Conservation (phyloP, 2,888 invertebrate species). For the Hydrotaea diabolus region DNA sequence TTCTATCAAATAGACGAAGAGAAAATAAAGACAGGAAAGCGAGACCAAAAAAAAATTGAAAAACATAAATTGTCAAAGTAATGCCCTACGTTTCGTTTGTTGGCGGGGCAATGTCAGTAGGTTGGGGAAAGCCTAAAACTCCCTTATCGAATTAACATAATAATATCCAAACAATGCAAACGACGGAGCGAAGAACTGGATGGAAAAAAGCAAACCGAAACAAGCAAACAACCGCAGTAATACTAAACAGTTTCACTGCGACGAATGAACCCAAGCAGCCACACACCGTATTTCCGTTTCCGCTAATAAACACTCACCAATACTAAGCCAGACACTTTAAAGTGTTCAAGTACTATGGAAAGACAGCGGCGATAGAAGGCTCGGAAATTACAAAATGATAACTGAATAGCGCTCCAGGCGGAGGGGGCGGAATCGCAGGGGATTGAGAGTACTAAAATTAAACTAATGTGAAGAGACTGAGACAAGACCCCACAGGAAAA, state of each 20-base stretch:
- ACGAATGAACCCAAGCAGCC: conserved; percentile 36
- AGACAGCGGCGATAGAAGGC: background rate
- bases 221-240: background rate
- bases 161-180: conserved; percentile 39
- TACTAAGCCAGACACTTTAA: background rate
- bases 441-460: no score
- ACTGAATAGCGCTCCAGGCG: background rate
- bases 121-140: conserved; percentile 38
- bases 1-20: background rate
- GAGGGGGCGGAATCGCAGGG: no score
- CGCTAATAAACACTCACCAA: conserved; percentile 40
- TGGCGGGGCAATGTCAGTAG: background rate
- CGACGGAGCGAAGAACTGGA: conserved; percentile 2
- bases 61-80: conserved; percentile 16
- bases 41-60: background rate
- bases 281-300: conserved; percentile 66
- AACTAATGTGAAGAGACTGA: no score
- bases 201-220: background rate
- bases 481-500: no score
- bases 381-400: background rate
- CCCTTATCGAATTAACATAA: conserved; percentile 65
- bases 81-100: no score
- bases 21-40: background rate
- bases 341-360: background rate
- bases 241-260: background rate